Conservation (phyloP, 2,888 invertebrate species). For the Himalopsyche anomala region DNA sequence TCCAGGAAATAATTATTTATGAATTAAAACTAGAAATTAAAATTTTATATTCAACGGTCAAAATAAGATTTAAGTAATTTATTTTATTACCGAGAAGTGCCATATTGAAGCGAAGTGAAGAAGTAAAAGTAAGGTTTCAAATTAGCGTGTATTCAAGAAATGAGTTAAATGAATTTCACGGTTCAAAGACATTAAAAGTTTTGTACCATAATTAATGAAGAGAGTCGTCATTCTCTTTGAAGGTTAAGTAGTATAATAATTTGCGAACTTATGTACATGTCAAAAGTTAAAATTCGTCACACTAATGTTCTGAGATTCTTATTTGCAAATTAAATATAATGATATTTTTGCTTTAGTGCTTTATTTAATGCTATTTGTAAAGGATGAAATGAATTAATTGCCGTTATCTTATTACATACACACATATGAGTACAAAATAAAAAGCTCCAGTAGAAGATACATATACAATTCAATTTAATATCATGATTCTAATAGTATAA, state of each 20-base stretch:
- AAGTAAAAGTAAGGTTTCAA: neutral
- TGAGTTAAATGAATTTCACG: neutral
- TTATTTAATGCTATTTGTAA: too few species aligned
- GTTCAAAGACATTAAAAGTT: constrained; percentile 7
- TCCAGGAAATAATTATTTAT: neutral
- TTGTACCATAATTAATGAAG: neutral
- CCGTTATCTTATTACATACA: too few species aligned
- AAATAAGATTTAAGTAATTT: neutral
- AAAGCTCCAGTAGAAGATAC: too few species aligned
- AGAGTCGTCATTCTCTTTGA: neutral
- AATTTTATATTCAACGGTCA: neutral
- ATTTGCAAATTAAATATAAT: too few species aligned
- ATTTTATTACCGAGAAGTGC: neutral
- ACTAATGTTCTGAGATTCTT: too few species aligned
- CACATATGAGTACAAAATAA: too few species aligned
- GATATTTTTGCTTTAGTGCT: too few species aligned
- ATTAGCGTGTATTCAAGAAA: constrained; percentile 15
- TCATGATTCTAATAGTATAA: too few species aligned
- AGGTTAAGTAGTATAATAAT: neutral
- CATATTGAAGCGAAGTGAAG: neutral
- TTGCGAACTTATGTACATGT: too few species aligned
- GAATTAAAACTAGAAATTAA: neutral
- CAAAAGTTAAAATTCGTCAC: too few species aligned
- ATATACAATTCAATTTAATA: too few species aligned
- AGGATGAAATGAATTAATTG: too few species aligned